Base-by-base conservation (phyloP, 2,797 vertebrate species). In the Notamacropus eugenii region DNA sequence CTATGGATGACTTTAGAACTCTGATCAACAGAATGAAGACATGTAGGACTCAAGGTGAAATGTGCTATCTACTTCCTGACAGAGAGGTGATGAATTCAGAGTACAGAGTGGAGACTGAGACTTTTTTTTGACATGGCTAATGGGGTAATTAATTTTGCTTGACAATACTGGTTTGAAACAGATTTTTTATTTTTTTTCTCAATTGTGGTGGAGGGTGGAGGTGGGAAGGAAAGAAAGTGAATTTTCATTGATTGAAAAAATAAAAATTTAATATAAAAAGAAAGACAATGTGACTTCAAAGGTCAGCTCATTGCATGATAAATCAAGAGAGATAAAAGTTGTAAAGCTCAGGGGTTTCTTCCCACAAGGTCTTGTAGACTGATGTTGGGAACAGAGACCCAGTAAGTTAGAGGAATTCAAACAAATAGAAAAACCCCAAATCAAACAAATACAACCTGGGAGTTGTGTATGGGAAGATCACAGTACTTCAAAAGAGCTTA, bases 1-100 rank as follows among this genome's bases (percentile, higher is more conserved):
- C 2, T 96, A 57, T 94, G n/a, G 95, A 87, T 12, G 40, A 90
- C 22, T 58, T 93, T 50, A 87, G 16, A 90, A n/a, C 22, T 92
- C 52, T 67, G 40, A 87, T 93, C 8, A 31, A 50, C 10, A 82
- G 74, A 82, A 82, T 82, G 74, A 27, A 1, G 19, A 46, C 46
- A 82, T 11, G 22, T 46, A 87, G 40, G 24, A 11, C 22, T 46
- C 40, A 82, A 8, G 74, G 27, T 82, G 74, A 82, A 82, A 46
- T 46, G 19, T 46, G 22, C 1, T 11, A 11, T 24, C 40, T 46
- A 46, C 40, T 46, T 82, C 40, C 6, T 82, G 8, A 82, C 74
- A 82, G n/a, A 74, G 19, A 46, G 74, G 6, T 46, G 19, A 82
- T 46, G 67, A 82, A 82, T 19, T 82, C 19, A 46, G n/a, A 10